Evolutionary conservation across 1,140 invertebrate genomes (phyloP).

Genomic region (Formica exsecta): DNA sequence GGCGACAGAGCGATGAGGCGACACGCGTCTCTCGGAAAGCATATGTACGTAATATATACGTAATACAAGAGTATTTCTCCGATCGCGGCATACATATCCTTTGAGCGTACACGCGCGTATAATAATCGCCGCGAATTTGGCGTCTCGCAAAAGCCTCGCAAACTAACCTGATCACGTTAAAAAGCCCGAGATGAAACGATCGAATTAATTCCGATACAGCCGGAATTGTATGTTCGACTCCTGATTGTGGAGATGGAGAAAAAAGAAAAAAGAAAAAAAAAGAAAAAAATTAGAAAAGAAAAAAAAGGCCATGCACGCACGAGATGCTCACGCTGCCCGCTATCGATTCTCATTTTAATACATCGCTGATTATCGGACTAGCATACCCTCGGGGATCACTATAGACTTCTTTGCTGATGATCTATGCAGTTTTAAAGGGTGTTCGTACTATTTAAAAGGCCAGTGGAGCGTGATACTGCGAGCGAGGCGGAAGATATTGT

Average conservation of each 20-base stretch:
- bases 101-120: background rate
- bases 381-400: slow-evolving; percentile 72
- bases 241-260: background rate
- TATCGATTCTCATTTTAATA: slow-evolving; percentile 80
- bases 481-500: slow-evolving; percentile 66
- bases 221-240: background rate
- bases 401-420: slow-evolving; percentile 62
- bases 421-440: slow-evolving; percentile 70
- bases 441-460: slow-evolving; percentile 68
- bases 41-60: background rate
- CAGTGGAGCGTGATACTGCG: slow-evolving; percentile 68
- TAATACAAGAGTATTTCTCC: too few species aligned
- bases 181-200: background rate
- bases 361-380: slow-evolving; percentile 73
- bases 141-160: slow-evolving; percentile 1
- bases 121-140: background rate
- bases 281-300: slow-evolving; percentile 1
- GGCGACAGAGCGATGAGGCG: background rate
- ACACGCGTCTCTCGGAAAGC: background rate
- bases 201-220: background rate
- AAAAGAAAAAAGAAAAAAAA: background rate
- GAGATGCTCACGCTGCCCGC: slow-evolving; percentile 78
- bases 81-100: background rate
- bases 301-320: slow-evolving; percentile 58
- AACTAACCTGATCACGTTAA: slow-evolving; percentile 39